Percentiles rank a stretch among this genome's conserved stretches.
phyloP scores from a whole-genome alignment of 2,113 vertebrate species.

The Pluvianellus socialis region DNA sequence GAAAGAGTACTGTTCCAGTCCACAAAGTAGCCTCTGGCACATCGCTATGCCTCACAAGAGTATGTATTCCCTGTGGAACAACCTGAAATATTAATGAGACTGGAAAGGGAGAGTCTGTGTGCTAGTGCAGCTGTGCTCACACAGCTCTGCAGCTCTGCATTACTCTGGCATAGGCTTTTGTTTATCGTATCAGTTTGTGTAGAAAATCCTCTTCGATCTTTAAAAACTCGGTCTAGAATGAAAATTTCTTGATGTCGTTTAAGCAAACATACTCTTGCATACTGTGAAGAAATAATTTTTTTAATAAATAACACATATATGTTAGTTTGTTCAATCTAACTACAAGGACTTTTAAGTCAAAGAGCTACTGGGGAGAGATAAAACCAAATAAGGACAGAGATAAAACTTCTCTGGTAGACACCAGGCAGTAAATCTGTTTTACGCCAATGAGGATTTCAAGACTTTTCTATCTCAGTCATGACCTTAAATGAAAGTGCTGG shows the following conservation, averaged over 20 bases:
- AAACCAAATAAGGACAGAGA: neutral
- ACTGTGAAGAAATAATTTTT: neutral
- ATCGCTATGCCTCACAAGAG: neutral
- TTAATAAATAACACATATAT: neutral
- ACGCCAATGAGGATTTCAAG: neutral
- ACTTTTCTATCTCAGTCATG: neutral
- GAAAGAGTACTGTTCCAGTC: neutral
- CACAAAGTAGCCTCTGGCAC: neutral
- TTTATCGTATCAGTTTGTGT: neutral
- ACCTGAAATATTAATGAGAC: conserved; percentile 2
- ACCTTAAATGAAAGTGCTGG: neutral
- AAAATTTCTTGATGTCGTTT: neutral
- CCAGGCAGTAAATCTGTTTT: neutral
- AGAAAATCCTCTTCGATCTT: neutral
- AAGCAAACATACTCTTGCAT: neutral
- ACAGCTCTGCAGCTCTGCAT: neutral
- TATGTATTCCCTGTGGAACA: neutral
- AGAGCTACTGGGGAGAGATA: neutral
- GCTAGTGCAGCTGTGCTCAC: neutral
- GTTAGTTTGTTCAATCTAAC: neutral
- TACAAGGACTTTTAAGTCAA: neutral
- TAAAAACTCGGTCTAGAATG: neutral
- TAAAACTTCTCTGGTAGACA: neutral
- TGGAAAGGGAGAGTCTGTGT: neutral
- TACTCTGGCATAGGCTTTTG: neutral